Evolutionary conservation across 2,113 vertebrate species (phyloP), one percentile per base, ranked within the genome.

Genomic region (Rhombomys opimus): DNA sequence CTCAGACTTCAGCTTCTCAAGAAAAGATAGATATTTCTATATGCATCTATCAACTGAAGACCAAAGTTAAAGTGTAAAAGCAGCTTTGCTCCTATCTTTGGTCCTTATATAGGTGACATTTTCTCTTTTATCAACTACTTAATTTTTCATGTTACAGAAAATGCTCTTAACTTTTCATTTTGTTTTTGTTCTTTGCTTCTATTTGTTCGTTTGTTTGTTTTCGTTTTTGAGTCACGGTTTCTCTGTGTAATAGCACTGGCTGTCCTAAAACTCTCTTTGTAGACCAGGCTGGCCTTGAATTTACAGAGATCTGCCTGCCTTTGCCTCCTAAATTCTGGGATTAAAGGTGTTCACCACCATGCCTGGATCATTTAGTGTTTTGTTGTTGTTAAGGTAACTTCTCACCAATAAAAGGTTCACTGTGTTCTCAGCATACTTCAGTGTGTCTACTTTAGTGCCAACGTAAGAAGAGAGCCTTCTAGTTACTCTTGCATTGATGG

Each of bases 31-130:
- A n/a, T 1, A 38, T 25, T 6, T 18, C 80, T 14, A 25, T 38
- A 82, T 82, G 59, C 0, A 22, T 61, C 6, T 59, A 11, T 57
- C 12, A n/a, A 11, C 23, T 82, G 20, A 23, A 81, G 5, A 38
- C 54, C 20, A 59, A n/a, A 35, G 94, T 77, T 95, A 89, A 86
- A 84, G 3, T 11, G 54, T 73, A 77, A 91, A 46, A 94, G 13
- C 54, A 75, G 35, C 10, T 41, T 96, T 81, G 76, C 22, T 5
- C 4, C 12, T 68, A 52, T 11, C 68, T 35, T 52, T 50, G 30
- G 5, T 11, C 30, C 5, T 68, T 17, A 35, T 35, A 9, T 20
- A 20, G 9, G 20, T 15, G 67, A 50, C 18, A 87, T 50, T 68
- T 68, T 68, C 2, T 30, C 30, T 52, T 68, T 68, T 12, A 11